Conservation (phyloP, 2,888 invertebrate genomes). For the Himalopsyche tibetana region DNA sequence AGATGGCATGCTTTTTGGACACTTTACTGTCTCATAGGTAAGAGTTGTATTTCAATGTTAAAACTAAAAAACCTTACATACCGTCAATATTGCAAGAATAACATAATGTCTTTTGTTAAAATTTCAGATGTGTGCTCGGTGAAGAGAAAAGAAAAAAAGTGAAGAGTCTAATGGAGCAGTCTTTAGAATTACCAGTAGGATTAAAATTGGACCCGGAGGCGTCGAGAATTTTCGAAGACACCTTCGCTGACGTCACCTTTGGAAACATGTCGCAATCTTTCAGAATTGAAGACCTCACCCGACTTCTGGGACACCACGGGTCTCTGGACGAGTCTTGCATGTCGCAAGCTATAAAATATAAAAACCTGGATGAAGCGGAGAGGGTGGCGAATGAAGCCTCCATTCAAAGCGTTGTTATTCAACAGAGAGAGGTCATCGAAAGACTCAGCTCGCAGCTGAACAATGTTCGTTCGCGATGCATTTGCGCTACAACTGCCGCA, state of each 20-base stretch:
- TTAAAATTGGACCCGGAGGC: slow-evolving; percentile 75
- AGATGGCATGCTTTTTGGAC: slow-evolving; percentile 81
- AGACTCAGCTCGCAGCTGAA: slow-evolving; percentile 70
- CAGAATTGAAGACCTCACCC: slow-evolving; percentile 74
- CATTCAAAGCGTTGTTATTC: slow-evolving; percentile 46
- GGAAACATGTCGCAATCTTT: slow-evolving; percentile 74
- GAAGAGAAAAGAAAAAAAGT: slow-evolving; percentile 75
- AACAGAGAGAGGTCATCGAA: slow-evolving; percentile 62
- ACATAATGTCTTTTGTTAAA: slow-evolving; percentile 60
- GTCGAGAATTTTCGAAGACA: slow-evolving; percentile 71
- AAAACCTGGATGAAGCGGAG: neutral
- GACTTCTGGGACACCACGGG: slow-evolving; percentile 75
- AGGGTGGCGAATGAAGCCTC: neutral
- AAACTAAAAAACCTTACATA: neutral
- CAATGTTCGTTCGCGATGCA: slow-evolving; percentile 67
- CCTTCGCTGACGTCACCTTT: slow-evolving; percentile 74
- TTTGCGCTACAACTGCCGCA: slow-evolving; percentile 67
- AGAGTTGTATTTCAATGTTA: slow-evolving; percentile 69
- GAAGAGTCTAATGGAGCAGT: slow-evolving; percentile 75
- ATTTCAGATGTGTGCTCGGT: slow-evolving; percentile 73
- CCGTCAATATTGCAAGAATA: neutral
- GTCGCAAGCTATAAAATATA: neutral
- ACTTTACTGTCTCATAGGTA: slow-evolving; percentile 80
- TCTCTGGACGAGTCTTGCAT: slow-evolving; percentile 66
- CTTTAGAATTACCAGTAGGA: slow-evolving; percentile 74